These are phyloP conservation scores for Xiphophorus hellerii DNA, from an alignment of 2,113 vertebrate genomes.

Conservation along the genomic window DNA sequence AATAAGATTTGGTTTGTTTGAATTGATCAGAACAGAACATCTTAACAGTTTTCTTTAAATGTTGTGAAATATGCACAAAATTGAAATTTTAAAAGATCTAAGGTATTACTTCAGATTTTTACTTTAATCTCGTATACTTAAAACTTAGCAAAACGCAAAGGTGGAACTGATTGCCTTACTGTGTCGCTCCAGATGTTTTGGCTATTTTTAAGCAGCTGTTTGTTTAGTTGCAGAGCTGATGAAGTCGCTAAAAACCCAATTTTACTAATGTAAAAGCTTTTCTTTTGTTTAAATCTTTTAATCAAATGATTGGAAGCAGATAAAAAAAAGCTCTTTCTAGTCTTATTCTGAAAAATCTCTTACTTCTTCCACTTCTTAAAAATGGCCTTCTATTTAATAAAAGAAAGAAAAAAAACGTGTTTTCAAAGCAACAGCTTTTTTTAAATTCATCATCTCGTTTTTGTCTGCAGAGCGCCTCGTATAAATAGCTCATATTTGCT, in stretches of 20 bases:
- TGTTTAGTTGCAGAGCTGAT: neutral
- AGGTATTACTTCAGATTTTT: neutral
- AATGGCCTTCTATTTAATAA: no score
- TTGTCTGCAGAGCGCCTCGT: neutral
- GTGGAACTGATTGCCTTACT: neutral
- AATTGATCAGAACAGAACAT: no score
- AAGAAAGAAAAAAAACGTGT: neutral
- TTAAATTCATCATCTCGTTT: neutral
- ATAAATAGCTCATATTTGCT: constrained; percentile 11
- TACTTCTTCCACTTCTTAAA: no score
- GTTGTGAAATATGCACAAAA: no score
- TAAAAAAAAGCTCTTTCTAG: neutral
- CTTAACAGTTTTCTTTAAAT: no score
- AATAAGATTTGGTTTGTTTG: no score
- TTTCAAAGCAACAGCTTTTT: neutral
- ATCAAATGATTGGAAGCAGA: neutral
- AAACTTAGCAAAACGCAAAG: neutral
- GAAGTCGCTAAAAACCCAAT: neutral
- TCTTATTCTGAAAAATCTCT: neutral
- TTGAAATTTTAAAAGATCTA: no score
- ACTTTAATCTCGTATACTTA: neutral
- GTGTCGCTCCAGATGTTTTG: neutral
- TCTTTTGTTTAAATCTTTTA: neutral
- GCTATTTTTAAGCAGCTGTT: no score
- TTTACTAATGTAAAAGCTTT: neutral